Evolutionary conservation across 2,888 invertebrate species (phyloP), one percentile per base, ranked within the genome.

Genomic region (Dilophus febrilis): DNA sequence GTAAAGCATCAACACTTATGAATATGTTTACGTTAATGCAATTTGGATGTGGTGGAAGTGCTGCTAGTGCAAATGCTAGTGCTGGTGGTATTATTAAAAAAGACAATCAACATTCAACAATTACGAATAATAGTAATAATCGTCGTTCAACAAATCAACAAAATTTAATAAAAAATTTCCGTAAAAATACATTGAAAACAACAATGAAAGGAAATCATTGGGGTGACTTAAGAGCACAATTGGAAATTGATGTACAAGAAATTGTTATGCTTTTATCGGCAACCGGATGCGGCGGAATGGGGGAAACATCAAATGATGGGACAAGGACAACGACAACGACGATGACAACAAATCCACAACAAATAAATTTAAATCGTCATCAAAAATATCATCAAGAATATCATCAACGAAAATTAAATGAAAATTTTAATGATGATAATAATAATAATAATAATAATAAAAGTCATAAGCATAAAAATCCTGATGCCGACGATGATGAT

Each of bases 1-100:
- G 84, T 53, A 84, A 86, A 62, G 86, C 90, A 1, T 78, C 91
- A 13, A 75, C 87, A 13, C 64, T 97, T 22, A 70, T 95, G 54
- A 92, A 95, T 60, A 86, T 95, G 69, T 91, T 90, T 57, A 78
- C 88, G 18, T 77, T 87, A 33, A 79, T 90, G 30, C 92, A 95
- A 56, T 77, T 95, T 54, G 88, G 91, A n/a, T 86, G 90, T 49
- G 85, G 86, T 12, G 63, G 66, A 3, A 4, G 22, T 22, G 5
- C 4, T 6, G 5, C 4, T 22, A 22, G 5, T 6, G 8, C 4
- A 6, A 22, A 22, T 22, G n/a, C n/a, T 49, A 85, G 86, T 12
- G 63, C 66, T 4, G 5, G 22, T 22, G 5, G 8, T 6, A 4
- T 6, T 22, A 22, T 8, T 6, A 22, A 22, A 6, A 22, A 22